phyloP scores from a whole-genome alignment of 2,888 invertebrate species.

The Eupithecia pulchellata region DNA sequence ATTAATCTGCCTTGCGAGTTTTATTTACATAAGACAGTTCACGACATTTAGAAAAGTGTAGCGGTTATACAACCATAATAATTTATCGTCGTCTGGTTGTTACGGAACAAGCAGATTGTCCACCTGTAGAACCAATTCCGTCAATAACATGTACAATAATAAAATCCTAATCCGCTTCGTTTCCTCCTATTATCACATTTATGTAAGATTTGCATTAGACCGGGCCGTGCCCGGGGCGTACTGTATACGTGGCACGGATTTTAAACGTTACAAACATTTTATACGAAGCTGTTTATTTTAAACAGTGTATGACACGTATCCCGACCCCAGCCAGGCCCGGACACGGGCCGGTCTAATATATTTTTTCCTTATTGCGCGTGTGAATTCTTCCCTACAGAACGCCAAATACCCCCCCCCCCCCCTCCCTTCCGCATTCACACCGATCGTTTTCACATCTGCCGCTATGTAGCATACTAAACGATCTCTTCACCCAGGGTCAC shows the following conservation, averaged over 20 bases:
- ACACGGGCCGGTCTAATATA: too few relatives aligned
- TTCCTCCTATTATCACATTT: background rate
- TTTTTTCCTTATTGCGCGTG: too few relatives aligned
- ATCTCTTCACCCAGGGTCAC: constrained; percentile 58
- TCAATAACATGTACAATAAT: background rate
- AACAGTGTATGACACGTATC: too few relatives aligned
- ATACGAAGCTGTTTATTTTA: too few relatives aligned
- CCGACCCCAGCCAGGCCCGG: too few relatives aligned
- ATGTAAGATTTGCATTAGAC: too few relatives aligned
- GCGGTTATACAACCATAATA: background rate
- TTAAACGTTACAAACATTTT: too few relatives aligned
- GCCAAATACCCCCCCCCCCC: background rate
- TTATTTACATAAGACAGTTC: background rate
- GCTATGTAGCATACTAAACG: background rate
- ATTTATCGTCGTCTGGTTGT: background rate
- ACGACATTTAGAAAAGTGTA: background rate
- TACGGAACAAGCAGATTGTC: background rate
- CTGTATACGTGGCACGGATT: too few relatives aligned
- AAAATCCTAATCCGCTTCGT: background rate
- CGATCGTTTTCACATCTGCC: background rate
- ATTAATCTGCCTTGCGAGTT: background rate
- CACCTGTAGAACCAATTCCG: background rate
- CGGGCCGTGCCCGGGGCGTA: too few relatives aligned
- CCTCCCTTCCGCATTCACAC: background rate
- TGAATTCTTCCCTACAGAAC: too few relatives aligned